Percentiles rank a stretch among this genome's conserved stretches.
phyloP scores from a whole-genome alignment of 2,113 vertebrate genomes.

The Genyomyrus donnyi region DNA sequence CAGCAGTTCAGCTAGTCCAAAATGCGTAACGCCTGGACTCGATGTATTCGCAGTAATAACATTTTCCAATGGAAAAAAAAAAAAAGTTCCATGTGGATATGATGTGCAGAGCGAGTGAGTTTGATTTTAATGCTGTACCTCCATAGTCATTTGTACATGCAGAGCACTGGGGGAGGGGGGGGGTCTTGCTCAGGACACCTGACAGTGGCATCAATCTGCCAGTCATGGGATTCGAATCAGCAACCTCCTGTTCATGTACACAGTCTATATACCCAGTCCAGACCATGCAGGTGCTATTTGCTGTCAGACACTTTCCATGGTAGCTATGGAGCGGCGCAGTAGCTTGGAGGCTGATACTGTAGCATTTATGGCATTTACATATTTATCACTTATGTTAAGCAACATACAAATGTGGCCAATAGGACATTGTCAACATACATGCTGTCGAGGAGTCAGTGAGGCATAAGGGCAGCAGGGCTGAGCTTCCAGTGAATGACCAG shows the following conservation, averaged over 20 bases:
- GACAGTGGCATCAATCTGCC: neutral
- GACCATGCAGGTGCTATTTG: neutral
- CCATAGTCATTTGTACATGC: neutral
- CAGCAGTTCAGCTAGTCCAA: neutral
- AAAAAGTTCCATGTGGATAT: neutral
- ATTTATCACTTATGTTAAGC: no score
- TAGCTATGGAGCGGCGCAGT: neutral
- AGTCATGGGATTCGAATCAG: neutral
- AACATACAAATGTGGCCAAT: neutral
- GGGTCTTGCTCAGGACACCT: neutral
- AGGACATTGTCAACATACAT: neutral
- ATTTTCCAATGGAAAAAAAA: neutral
- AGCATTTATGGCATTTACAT: no score
- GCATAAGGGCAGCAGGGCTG: neutral
- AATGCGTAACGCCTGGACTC: neutral
- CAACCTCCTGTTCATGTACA: neutral
- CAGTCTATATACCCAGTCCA: neutral
- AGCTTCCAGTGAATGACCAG: neutral
- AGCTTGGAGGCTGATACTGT: no score
- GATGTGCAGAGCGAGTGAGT: neutral
- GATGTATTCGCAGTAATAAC: neutral
- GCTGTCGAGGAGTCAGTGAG: neutral
- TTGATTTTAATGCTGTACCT: neutral
- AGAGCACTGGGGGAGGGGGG: neutral
- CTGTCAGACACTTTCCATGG: neutral